Evolutionary conservation across 2,113 vertebrate species (phyloP), one percentile per base, ranked within the genome.

Genomic region (Ochotona princeps): DNA sequence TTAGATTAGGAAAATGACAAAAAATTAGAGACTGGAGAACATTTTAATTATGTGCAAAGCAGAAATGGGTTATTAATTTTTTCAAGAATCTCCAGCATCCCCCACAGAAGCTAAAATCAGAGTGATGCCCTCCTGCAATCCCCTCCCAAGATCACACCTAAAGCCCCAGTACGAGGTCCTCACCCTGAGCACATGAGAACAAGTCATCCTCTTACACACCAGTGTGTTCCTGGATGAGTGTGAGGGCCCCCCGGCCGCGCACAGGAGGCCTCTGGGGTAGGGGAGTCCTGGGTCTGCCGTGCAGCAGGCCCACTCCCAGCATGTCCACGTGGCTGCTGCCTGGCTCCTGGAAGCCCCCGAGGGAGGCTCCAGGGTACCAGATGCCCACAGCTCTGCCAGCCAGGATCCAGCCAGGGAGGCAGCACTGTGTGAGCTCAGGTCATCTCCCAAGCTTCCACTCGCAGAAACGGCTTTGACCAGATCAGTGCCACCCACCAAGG

Each of bases 21-120:
- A 44, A 95, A 96, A 95, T 88, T 83, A 94, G 90, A 95, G 89
- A 25, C 81, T 75, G 73, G 91, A 94, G 96, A 91, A 81, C 87
- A 63, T 89, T 96, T 84, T 96, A 92, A 95, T 95, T 88, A 95
- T 7, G 51, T 44, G 30, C 91, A 80, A 74, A 95, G 91, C 84
- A 95, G 74, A 95, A 95, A 92, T 38, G 74, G 93, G 73, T 95
- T 94, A 83, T 94, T 96, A 92, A 94, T 92, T 95, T 91, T 92
- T 80, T 44, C 17, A 12, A 78, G 18, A 91, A 65, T 75, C 83
- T 83, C 32, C 3, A 60, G 66, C 78, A 9, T 44, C 63, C 61
- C 38, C 67, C 81, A 69, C 38, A 65, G 75, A 17, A 67, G 47
- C 66, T 65, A 69, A 80, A 32, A 83, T 32, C 76, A 96, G 87